Conservation (phyloP, 2,113 vertebrate genomes). For the Sebastes fasciatus region DNA sequence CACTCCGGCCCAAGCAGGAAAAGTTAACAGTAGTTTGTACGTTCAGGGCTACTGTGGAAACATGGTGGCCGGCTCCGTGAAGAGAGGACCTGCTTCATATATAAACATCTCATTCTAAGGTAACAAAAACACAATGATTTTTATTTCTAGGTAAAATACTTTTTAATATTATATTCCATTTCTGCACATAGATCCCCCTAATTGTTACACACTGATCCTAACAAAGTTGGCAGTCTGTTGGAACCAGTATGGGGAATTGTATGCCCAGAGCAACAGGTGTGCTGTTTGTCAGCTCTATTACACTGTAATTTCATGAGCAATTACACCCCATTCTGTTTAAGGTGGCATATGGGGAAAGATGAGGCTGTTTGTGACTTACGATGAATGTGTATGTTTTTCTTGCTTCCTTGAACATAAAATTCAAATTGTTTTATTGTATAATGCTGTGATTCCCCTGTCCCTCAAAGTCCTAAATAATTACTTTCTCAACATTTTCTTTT, state of each 20-base stretch:
- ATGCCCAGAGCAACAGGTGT: conserved; percentile 66
- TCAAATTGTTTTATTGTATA: background rate
- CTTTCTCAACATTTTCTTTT: background rate
- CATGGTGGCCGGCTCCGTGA: too few relatives aligned
- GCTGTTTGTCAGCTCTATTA: conserved; percentile 57
- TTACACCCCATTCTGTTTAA: conserved; percentile 67
- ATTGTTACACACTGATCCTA: background rate
- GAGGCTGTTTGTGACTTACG: conserved; percentile 35
- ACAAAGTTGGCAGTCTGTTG: background rate
- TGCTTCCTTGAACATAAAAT: background rate
- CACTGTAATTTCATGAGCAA: conserved; percentile 69
- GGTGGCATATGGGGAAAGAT: conserved; percentile 33
- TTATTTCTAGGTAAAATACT: too few relatives aligned
- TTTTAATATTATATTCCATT: too few relatives aligned
- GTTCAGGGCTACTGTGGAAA: too few relatives aligned
- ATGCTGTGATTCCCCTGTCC: background rate
- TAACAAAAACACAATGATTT: too few relatives aligned
- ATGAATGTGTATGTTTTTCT: background rate
- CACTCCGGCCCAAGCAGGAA: too few relatives aligned
- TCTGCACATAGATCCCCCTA: too few relatives aligned
- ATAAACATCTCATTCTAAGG: too few relatives aligned
- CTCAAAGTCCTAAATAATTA: background rate
- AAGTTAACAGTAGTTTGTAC: too few relatives aligned
- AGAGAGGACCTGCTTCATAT: too few relatives aligned
- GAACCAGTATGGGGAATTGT: conserved; percentile 33